phyloP scores from a whole-genome alignment of 2,113 vertebrate genomes.

The Peucedramus taeniatus region DNA sequence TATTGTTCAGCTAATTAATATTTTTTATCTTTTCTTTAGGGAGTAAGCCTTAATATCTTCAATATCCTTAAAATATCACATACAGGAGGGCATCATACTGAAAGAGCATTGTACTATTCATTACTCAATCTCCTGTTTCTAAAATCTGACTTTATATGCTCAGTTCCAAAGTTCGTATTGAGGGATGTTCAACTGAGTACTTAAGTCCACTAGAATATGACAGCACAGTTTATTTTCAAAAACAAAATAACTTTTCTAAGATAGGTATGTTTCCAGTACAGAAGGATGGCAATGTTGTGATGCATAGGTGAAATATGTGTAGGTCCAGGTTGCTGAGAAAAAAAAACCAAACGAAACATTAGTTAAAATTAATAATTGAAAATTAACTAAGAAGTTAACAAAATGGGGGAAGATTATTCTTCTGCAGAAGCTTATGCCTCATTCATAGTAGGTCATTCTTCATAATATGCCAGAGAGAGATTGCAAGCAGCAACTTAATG shows the following conservation, averaged over 20 bases:
- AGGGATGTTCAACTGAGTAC: background rate
- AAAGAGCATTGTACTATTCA: background rate
- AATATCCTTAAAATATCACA: background rate
- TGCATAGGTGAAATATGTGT: background rate
- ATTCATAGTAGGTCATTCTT: background rate
- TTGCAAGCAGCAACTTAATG: background rate
- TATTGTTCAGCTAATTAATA: background rate
- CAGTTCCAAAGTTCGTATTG: background rate
- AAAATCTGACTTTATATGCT: background rate
- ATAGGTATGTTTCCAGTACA: background rate
- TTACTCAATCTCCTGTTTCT: background rate
- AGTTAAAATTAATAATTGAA: background rate
- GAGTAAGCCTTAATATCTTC: background rate
- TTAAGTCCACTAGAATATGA: background rate
- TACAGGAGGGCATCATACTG: background rate
- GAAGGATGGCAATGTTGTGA: background rate
- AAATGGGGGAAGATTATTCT: background rate
- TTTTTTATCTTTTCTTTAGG: background rate
- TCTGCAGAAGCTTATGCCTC: background rate
- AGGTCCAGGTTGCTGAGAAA: background rate
- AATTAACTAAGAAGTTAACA: background rate
- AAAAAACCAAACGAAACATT: background rate
- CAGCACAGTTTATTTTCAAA: background rate
- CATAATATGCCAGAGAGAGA: too few relatives aligned
- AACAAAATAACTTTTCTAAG: background rate